phyloP scores from a whole-genome alignment of 2,888 invertebrate genomes.

The Craniophora ligustri region DNA sequence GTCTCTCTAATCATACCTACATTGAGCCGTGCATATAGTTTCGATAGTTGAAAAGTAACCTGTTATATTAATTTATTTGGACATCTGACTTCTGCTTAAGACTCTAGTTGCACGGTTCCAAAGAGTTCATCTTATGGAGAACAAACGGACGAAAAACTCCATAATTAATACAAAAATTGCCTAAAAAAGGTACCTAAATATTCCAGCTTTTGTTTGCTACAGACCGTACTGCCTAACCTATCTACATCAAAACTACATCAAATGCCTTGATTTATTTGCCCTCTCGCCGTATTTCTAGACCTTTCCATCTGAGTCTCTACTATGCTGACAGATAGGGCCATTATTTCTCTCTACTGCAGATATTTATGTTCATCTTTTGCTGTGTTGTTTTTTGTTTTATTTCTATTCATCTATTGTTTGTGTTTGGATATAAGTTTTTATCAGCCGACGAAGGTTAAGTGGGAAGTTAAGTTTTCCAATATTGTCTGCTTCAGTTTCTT shows the following conservation, averaged over 20 bases:
- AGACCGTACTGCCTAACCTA: too few species aligned
- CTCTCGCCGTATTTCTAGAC: slow-evolving; percentile 27
- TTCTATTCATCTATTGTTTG: slow-evolving; percentile 47
- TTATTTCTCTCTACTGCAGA: slow-evolving; percentile 50
- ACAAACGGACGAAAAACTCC: too few species aligned
- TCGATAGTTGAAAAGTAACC: too few species aligned
- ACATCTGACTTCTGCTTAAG: too few species aligned
- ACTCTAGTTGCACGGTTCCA: too few species aligned
- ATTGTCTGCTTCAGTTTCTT: slow-evolving; percentile 20
- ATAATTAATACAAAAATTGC: too few species aligned
- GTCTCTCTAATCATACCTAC: too few species aligned
- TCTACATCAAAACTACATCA: slow-evolving; percentile 46
- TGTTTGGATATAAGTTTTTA: slow-evolving; percentile 50
- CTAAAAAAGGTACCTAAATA: too few species aligned
- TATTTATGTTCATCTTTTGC: slow-evolving; percentile 29
- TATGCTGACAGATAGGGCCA: slow-evolving; percentile 37
- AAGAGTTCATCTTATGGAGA: too few species aligned
- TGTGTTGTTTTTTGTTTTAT: slow-evolving; percentile 45
- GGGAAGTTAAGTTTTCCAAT: slow-evolving; percentile 47
- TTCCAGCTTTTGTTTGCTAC: too few species aligned
- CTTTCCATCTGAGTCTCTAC: slow-evolving; percentile 35
- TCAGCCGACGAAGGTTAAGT: slow-evolving; percentile 48
- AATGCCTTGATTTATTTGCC: slow-evolving; percentile 34
- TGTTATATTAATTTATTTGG: too few species aligned
- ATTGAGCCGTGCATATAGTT: too few species aligned